These are phyloP conservation scores for Trachelus tabidus DNA, from an alignment of 2,888 invertebrate species.

Conservation along the genomic window DNA sequence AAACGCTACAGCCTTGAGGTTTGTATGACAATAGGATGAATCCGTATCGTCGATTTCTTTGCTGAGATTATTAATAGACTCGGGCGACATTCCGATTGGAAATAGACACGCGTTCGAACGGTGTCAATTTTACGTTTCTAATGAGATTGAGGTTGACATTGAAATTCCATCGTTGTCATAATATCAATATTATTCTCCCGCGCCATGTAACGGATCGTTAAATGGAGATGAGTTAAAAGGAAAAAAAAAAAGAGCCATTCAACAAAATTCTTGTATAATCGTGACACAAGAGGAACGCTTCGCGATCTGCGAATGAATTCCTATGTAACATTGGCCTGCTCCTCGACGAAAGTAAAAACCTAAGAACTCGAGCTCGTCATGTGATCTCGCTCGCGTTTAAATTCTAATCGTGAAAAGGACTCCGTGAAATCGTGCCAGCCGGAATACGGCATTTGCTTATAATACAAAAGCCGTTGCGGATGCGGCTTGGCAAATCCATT, in stretches of 20 bases:
- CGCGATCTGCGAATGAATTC: background rate
- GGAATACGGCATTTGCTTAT: background rate
- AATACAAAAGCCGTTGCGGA: conserved; percentile 9
- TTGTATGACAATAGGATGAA: background rate
- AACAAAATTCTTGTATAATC: background rate
- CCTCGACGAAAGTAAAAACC: conserved; percentile 36
- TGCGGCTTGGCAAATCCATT: conserved; percentile 19
- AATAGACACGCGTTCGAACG: background rate
- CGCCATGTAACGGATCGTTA: background rate
- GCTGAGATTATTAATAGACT: background rate
- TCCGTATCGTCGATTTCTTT: background rate
- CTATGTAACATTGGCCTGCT: background rate
- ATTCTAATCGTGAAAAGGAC: conserved; percentile 41
- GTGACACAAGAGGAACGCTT: background rate
- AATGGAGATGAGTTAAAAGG: background rate
- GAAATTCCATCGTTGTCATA: conserved; percentile 33
- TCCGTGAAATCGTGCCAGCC: conserved; percentile 28
- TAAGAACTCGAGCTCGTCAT: background rate
- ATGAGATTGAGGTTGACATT: conserved; percentile 40
- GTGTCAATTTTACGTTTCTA: conserved; percentile 19
- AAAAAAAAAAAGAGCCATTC: background rate
- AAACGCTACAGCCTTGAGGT: background rate
- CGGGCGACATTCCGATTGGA: background rate
- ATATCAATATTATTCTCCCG: conserved; percentile 19
- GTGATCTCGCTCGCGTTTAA: conserved; percentile 21